A percentile compares a stretch with the other conserved stretches of the same genome.
Conservation (phyloP, 2,113 vertebrate genomes). For the Hypanus sabinus region DNA sequence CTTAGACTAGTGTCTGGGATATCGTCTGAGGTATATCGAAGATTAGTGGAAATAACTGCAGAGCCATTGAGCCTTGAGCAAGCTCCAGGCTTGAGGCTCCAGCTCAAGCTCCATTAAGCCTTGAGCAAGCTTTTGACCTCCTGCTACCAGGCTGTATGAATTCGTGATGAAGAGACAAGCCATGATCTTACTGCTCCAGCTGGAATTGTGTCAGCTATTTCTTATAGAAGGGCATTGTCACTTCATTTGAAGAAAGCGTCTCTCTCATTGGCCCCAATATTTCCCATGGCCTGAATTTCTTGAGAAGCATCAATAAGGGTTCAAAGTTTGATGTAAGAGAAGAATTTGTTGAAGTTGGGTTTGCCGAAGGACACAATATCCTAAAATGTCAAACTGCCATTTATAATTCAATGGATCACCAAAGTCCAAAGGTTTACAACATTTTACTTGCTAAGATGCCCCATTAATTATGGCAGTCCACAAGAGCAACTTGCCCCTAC, state of each 20-base stretch:
- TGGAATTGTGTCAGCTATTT: too few species aligned
- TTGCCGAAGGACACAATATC: not conserved
- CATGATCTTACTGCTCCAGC: not conserved
- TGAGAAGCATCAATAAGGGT: not conserved
- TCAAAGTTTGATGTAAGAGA: not conserved
- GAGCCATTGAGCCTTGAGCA: too few species aligned
- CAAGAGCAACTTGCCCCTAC: not conserved
- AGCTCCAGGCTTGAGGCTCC: too few species aligned
- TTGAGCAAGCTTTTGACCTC: not conserved
- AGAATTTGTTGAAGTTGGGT: not conserved
- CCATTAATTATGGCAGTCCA: not conserved
- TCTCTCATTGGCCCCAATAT: not conserved
- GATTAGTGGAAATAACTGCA: too few species aligned
- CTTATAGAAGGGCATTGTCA: not conserved
- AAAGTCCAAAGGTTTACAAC: not conserved
- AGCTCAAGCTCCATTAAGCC: too few species aligned
- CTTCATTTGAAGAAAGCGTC: not conserved
- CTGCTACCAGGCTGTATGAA: not conserved
- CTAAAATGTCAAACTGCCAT: not conserved
- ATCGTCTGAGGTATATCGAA: not conserved
- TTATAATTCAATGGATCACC: not conserved
- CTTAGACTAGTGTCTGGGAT: not conserved
- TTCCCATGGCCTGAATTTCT: not conserved
- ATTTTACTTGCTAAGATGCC: not conserved
- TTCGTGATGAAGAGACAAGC: not conserved